Conservation (phyloP, 2,113 vertebrate genomes). For the Phasianus colchicus region DNA sequence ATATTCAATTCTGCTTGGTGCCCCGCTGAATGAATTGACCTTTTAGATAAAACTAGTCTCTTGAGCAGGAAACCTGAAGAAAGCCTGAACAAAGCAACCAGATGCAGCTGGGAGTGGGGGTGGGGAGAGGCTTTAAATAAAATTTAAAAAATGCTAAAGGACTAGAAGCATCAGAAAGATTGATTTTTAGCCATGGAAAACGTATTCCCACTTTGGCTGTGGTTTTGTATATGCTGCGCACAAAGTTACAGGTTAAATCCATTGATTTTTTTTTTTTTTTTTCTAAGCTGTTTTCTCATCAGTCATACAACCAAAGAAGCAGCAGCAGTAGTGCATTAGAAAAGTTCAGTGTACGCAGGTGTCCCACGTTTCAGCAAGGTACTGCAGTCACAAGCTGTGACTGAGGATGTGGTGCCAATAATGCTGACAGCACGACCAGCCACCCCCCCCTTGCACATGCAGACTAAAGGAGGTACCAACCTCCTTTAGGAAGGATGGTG, state of each 20-base stretch:
- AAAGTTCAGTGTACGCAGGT: not conserved
- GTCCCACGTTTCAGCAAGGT: not conserved
- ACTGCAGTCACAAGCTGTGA: not conserved
- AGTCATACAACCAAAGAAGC: conserved; percentile 42
- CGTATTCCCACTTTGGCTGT: conserved; percentile 66
- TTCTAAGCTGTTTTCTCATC: conserved; percentile 76
- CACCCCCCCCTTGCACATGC: not conserved
- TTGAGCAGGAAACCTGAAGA: conserved; percentile 94
- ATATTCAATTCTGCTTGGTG: conserved; percentile 97
- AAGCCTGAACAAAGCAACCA: conserved; percentile 88
- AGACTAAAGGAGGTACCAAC: not conserved
- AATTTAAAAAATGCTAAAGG: conserved; percentile 40
- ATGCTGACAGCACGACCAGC: not conserved
- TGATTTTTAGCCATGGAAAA: conserved; percentile 68
- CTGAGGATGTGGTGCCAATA: not conserved
- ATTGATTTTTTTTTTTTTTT: conserved; percentile 40
- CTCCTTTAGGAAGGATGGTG: not conserved
- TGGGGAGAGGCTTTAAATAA: conserved; percentile 71
- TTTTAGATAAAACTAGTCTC: conserved; percentile 97
- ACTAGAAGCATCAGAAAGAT: conserved; percentile 68
- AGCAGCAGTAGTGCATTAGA: conserved; percentile 40
- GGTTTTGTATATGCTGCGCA: conserved; percentile 64
- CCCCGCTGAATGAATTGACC: conserved; percentile 97
- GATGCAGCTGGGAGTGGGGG: conserved; percentile 76
- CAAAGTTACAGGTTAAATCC: conserved; percentile 75